Percentiles rank a stretch among this genome's conserved stretches.
phyloP scores from a whole-genome alignment of 2,888 invertebrate genomes.

The Ormyrus rosae region DNA sequence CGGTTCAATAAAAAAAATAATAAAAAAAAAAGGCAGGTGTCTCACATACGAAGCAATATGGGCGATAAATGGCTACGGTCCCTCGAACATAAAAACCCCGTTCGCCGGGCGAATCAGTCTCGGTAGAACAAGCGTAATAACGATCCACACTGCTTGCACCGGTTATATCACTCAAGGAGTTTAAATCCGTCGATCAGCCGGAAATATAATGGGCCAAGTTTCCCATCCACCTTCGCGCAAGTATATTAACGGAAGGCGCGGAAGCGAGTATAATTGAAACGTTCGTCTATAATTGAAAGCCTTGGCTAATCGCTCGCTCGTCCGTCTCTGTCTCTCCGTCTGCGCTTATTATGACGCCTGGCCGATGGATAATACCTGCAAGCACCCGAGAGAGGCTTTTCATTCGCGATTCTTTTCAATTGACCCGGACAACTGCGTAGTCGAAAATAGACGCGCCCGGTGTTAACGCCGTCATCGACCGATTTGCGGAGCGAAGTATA shows the following conservation, averaged over 20 bases:
- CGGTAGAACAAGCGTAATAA: constrained; percentile 53
- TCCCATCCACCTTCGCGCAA: too few relatives aligned
- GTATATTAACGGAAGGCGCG: too few relatives aligned
- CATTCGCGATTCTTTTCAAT: neutral
- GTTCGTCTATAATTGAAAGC: constrained; percentile 37
- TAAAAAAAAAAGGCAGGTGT: too few relatives aligned
- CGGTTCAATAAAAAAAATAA: too few relatives aligned
- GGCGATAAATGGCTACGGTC: too few relatives aligned
- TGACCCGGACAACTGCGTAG: neutral
- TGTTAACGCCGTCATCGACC: too few relatives aligned
- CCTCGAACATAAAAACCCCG: neutral
- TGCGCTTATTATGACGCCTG: neutral
- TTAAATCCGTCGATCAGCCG: constrained; percentile 5
- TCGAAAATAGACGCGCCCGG: neutral
- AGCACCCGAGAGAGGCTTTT: neutral
- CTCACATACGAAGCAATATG: too few relatives aligned
- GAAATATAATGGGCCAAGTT: neutral
- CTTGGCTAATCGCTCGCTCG: neutral
- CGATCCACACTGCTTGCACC: neutral
- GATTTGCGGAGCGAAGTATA: too few relatives aligned
- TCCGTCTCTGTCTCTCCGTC: neutral
- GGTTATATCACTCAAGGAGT: neutral
- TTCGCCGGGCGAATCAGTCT: neutral
- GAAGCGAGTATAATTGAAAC: constrained; percentile 41
- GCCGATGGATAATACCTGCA: neutral